Conservation (phyloP, 37 sponge, comb jelly and placozoan genomes). For the Mnemiopsis leidyi region DNA sequence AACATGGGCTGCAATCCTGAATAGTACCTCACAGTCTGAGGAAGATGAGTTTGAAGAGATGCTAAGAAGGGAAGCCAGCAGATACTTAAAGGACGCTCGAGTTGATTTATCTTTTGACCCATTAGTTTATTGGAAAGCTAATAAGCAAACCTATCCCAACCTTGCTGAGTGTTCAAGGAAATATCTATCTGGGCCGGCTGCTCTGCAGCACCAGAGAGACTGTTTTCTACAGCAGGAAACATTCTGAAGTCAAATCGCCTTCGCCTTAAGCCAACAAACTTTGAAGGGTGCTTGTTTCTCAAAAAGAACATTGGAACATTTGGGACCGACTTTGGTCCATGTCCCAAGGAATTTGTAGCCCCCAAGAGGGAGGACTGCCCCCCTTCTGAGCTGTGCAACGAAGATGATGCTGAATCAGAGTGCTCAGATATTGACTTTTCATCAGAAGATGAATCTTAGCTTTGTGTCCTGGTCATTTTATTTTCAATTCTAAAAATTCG, state of each 20-base stretch:
- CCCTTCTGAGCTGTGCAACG: background rate
- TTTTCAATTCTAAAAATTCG: too few relatives aligned
- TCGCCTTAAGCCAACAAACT: background rate
- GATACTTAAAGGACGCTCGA: background rate
- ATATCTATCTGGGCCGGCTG: background rate
- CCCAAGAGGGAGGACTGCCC: background rate
- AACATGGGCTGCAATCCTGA: slow-evolving; percentile 6
- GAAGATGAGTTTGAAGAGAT: background rate
- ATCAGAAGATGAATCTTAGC: background rate
- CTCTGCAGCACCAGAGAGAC: background rate
- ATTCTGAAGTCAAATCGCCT: background rate
- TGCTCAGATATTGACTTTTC: background rate
- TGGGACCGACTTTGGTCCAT: background rate
- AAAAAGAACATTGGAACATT: background rate
- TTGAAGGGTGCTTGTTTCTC: background rate
- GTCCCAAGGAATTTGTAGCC: background rate
- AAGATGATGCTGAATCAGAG: background rate
- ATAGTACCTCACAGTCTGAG: background rate
- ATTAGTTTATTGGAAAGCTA: slow-evolving; percentile 1
- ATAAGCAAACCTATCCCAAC: background rate
- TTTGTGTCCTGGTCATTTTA: too few relatives aligned
- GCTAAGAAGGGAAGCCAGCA: background rate
- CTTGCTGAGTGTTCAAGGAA: background rate
- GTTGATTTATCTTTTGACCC: background rate
- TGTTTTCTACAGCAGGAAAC: background rate